Conservation (phyloP, 2,888 invertebrate genomes). For the Patella pellucida region DNA sequence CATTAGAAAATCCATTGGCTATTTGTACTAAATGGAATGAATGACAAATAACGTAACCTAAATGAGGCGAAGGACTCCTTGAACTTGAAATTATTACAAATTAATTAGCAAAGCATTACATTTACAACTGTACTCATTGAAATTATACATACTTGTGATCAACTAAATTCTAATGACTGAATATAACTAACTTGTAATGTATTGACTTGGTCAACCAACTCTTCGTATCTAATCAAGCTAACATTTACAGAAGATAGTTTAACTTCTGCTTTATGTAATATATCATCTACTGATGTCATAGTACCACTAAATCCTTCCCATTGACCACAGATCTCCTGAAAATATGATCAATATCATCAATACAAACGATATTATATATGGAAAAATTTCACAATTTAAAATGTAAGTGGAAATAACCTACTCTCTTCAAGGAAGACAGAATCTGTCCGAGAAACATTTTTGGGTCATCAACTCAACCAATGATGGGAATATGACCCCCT, state of each 20-base stretch:
- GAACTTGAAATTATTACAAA: too few relatives aligned
- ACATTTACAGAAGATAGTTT: slow-evolving; percentile 39
- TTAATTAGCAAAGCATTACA: too few relatives aligned
- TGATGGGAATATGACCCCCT: too few relatives aligned
- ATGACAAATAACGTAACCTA: too few relatives aligned
- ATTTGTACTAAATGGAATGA: too few relatives aligned
- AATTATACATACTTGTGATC: too few relatives aligned
- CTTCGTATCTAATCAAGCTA: slow-evolving; percentile 37
- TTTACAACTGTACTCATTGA: too few relatives aligned
- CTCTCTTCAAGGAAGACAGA: background rate
- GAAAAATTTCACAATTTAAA: background rate
- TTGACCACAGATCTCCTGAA: slow-evolving; percentile 44
- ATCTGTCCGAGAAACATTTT: background rate
- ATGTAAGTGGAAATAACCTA: background rate
- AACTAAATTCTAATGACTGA: too few relatives aligned
- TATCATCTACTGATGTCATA: slow-evolving; percentile 43
- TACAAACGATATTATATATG: too few relatives aligned
- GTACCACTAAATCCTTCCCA: slow-evolving; percentile 53
- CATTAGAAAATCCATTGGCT: too few relatives aligned
- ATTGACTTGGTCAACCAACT: slow-evolving; percentile 38
- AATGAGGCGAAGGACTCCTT: too few relatives aligned
- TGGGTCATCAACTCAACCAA: too few relatives aligned
- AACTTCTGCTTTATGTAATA: slow-evolving; percentile 44
- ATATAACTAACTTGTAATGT: background rate
- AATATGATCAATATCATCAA: background rate